Evolutionary conservation across 2,797 vertebrate genomes (phyloP).

Genomic region (Hippoglossus hippoglossus): DNA sequence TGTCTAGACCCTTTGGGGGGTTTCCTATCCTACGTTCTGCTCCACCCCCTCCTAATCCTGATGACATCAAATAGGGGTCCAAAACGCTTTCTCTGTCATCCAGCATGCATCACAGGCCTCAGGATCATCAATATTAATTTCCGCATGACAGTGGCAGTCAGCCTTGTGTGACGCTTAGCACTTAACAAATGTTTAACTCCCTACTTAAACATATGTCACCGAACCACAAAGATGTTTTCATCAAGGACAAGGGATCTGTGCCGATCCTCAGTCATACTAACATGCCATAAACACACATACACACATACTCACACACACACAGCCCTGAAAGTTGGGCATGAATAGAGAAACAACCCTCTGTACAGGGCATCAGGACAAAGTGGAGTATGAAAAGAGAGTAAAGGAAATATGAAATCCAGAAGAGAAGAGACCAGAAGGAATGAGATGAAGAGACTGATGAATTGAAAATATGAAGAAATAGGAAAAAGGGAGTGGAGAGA

Average conservation of each 20-base stretch:
- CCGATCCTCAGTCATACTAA: constrained; percentile 22
- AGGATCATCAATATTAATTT: constrained; percentile 81
- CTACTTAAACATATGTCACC: constrained; percentile 72
- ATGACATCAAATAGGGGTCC: too few species aligned
- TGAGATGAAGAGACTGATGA: not conserved
- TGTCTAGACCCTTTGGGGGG: too few species aligned
- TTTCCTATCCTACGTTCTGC: too few species aligned
- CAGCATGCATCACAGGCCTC: constrained; percentile 62
- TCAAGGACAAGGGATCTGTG: constrained; percentile 52
- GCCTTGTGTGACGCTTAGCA: constrained; percentile 69
- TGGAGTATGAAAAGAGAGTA: not conserved
- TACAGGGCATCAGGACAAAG: constrained; percentile 4
- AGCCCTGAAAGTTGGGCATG: too few species aligned
- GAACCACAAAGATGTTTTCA: constrained; percentile 61
- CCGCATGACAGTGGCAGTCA: constrained; percentile 73
- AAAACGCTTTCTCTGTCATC: constrained; percentile 35
- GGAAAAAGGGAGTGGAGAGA: not conserved
- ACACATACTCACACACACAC: constrained; percentile 10
- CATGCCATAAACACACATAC: constrained; percentile 25
- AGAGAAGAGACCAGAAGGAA: not conserved
- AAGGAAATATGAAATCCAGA: too few species aligned
- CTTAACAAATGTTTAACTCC: constrained; percentile 66
- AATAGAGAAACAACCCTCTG: too few species aligned
- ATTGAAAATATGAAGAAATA: too few species aligned
- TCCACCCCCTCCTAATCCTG: too few species aligned